phyloP scores from a whole-genome alignment of 2,888 invertebrate species.

The Hirtodrosophila confusa region DNA sequence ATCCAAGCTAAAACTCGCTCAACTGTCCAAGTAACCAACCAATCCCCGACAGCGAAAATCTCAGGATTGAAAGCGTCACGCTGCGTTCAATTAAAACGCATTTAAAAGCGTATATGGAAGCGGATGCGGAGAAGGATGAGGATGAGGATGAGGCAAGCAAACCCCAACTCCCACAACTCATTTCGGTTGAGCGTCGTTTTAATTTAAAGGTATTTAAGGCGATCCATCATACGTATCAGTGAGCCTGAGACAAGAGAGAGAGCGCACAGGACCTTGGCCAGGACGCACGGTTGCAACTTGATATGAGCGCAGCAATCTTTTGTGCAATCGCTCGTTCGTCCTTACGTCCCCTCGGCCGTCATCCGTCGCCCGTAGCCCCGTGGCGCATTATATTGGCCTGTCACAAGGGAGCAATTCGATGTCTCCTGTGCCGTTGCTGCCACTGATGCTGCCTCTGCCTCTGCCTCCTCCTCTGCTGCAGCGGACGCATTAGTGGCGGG shows the following conservation, averaged over 20 bases:
- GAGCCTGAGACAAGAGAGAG: conserved; percentile 29
- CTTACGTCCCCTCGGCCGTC: conserved; percentile 1
- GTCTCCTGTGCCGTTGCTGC: conserved; percentile 58
- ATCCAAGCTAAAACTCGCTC: not conserved
- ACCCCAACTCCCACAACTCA: conserved; percentile 56
- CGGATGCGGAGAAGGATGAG: conserved; percentile 5
- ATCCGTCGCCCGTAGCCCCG: conserved; percentile 70
- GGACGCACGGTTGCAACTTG: conserved; percentile 76
- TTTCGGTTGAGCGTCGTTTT: conserved; percentile 76
- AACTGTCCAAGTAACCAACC: conserved; percentile 1
- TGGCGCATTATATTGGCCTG: conserved; percentile 84
- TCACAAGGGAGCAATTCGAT: conserved; percentile 85
- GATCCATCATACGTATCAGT: conserved; percentile 82
- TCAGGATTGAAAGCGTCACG: conserved; percentile 38
- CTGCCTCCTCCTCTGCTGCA: conserved; percentile 43
- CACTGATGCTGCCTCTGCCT: conserved; percentile 19
- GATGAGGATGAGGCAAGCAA: too few relatives aligned
- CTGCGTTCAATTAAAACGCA: conserved; percentile 80
- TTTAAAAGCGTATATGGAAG: conserved; percentile 58
- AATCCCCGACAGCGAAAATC: conserved; percentile 12
- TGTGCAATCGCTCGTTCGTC: conserved; percentile 73
- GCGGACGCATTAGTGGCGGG: conserved; percentile 79
- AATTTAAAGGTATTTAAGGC: conserved; percentile 84
- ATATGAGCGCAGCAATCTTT: conserved; percentile 83
- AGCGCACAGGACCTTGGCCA: not conserved